Evolutionary conservation across 2,113 vertebrate species (phyloP).

Genomic region (Oncorhynchus kisutch): DNA sequence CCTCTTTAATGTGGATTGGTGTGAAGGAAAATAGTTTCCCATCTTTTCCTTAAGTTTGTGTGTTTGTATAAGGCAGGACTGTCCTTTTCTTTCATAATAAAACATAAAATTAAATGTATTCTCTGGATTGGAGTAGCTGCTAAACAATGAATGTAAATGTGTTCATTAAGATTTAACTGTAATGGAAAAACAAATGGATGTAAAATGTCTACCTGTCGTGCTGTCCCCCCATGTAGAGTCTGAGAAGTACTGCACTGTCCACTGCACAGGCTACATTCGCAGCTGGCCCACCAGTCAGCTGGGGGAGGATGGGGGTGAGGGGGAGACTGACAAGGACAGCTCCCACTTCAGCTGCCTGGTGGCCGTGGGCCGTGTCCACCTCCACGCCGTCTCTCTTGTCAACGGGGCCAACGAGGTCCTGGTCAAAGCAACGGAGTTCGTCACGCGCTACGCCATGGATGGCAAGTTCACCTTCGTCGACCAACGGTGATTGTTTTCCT

Average conservation of each 20-base stretch:
- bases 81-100: too few species aligned
- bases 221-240: conserved; percentile 70
- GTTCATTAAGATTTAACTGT: too few species aligned
- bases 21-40: background rate
- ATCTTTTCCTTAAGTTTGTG: too few species aligned
- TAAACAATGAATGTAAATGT: too few species aligned
- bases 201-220: background rate
- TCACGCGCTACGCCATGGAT: conserved; percentile 87
- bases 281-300: conserved; percentile 83
- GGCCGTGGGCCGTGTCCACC: conserved; percentile 83
- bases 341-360: conserved; percentile 87
- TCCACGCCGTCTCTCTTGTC: conserved; percentile 74
- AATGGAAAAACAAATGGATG: too few species aligned
- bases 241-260: conserved; percentile 86
- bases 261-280: conserved; percentile 89
- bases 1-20: background rate
- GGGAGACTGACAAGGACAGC: conserved; percentile 78
- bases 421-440: conserved; percentile 85
- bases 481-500: conserved; percentile 77
- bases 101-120: too few species aligned
- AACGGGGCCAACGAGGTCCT: conserved; percentile 74
- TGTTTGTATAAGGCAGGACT: too few species aligned
- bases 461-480: conserved; percentile 93
- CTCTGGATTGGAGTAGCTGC: too few species aligned
- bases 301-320: conserved; percentile 79